A percentile compares a stretch with the other conserved stretches of the same genome.
Conservation (phyloP, 2,113 vertebrate species). For the Hydropotes inermis region DNA sequence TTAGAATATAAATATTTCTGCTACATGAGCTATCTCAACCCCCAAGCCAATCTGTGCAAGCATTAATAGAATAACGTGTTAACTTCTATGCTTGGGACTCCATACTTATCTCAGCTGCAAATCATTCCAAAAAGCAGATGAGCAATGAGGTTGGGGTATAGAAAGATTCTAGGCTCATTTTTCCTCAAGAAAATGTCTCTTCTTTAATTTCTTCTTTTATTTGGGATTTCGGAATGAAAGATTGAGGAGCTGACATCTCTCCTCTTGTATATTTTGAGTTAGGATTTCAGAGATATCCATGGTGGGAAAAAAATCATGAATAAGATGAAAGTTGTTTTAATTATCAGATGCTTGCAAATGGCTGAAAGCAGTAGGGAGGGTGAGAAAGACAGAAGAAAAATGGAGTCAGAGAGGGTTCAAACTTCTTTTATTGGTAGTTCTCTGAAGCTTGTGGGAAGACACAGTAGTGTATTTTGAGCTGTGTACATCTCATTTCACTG, state of each 20-base stretch:
- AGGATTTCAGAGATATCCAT: neutral
- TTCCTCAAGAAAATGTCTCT: neutral
- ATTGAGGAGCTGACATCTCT: neutral
- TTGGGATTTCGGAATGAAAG: neutral
- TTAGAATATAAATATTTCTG: neutral
- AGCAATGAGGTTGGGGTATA: neutral
- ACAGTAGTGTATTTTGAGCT: conserved; percentile 41
- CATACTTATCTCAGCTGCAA: neutral
- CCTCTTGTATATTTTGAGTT: neutral
- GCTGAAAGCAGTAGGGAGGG: neutral
- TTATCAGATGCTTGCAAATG: neutral
- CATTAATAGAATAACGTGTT: rapidly evolving
- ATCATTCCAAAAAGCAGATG: neutral
- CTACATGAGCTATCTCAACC: neutral
- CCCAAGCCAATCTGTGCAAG: neutral
- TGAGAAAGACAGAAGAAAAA: neutral
- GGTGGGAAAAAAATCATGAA: neutral
- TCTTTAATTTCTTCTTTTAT: neutral
- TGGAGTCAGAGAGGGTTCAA: neutral
- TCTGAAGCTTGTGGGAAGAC: conserved; percentile 39
- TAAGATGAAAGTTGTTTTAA: neutral
- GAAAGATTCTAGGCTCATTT: neutral
- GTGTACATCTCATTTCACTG: conserved; percentile 56
- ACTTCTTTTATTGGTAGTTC: neutral
- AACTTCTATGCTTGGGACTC: neutral